phyloP scores from a whole-genome alignment of 2,888 invertebrate species.

The Microctonus brassicae region DNA sequence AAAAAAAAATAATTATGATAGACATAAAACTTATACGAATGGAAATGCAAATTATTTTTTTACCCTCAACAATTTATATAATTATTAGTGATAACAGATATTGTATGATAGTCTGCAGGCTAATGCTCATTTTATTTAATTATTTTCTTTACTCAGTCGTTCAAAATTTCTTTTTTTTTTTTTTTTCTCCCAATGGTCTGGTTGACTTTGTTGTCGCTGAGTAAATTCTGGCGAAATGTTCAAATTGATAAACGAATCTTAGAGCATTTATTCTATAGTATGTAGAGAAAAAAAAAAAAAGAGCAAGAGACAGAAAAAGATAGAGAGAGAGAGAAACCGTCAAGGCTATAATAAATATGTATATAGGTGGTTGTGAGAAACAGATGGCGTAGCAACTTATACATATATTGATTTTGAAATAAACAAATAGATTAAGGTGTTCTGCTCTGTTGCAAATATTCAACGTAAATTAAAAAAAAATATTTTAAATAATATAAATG shows the following conservation, averaged over 20 bases:
- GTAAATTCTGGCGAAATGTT: conserved; percentile 47
- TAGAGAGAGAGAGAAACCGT: conserved; percentile 17
- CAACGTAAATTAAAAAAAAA: conserved; percentile 48
- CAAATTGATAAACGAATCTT: conserved; percentile 50
- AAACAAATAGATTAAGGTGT: conserved; percentile 62
- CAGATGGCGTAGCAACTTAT: conserved; percentile 42
- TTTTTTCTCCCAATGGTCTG: neutral
- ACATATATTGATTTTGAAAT: conserved; percentile 61
- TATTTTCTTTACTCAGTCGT: neutral
- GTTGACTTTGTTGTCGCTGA: neutral
- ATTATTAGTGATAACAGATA: neutral
- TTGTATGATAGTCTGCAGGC: neutral
- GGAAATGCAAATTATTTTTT: neutral
- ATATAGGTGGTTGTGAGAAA: conserved; percentile 8
- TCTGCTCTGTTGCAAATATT: conserved; percentile 28
- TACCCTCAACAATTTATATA: neutral
- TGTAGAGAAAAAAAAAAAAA: too few species aligned
- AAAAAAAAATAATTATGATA: neutral
- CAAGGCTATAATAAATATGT: conserved; percentile 23
- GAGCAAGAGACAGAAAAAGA: too few species aligned
- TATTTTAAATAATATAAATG: neutral
- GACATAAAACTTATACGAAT: neutral
- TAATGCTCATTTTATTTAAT: neutral
- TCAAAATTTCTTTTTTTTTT: neutral
- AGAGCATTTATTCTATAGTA: conserved; percentile 9